phyloP scores from a whole-genome alignment of 2,113 vertebrate species.

The Oncorhynchus gorbuscha region DNA sequence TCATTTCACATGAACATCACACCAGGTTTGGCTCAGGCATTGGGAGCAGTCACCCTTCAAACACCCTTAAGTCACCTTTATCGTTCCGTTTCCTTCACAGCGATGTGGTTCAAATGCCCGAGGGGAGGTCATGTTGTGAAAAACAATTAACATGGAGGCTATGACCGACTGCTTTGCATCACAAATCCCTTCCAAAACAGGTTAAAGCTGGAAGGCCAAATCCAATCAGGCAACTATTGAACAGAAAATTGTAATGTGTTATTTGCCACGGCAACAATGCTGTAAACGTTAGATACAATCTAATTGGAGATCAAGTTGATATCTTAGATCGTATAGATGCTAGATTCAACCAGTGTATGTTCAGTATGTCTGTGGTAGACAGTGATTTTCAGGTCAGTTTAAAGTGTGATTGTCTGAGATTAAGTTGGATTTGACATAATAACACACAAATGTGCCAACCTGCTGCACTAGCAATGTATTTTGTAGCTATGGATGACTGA shows the following conservation, averaged over 20 bases:
- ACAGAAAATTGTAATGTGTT: constrained; percentile 16
- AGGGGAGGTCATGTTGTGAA: constrained; percentile 19
- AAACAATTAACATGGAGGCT: neutral
- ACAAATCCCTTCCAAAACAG: constrained; percentile 26
- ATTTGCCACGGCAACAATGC: constrained; percentile 33
- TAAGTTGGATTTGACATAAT: neutral
- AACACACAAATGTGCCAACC: no score
- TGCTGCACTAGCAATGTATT: no score
- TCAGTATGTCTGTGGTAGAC: constrained; percentile 15
- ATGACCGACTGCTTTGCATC: constrained; percentile 21
- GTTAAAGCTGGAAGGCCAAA: constrained; percentile 21
- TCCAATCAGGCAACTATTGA: constrained; percentile 5
- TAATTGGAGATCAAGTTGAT: constrained; percentile 33
- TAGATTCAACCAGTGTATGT: constrained; percentile 20
- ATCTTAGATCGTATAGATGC: constrained; percentile 10
- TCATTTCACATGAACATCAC: neutral
- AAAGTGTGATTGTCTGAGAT: neutral
- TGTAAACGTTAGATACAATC: neutral
- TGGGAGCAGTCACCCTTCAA: neutral
- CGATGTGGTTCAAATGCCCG: constrained; percentile 31
- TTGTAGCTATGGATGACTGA: no score
- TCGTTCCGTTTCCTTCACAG: constrained; percentile 48
- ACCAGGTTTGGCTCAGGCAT: constrained; percentile 1
- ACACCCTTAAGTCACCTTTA: constrained; percentile 26
- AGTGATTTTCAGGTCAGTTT: constrained; percentile 21